Evolutionary conservation across 2,113 vertebrate species (phyloP).

Genomic region (Paracanthobrama guichenoti): DNA sequence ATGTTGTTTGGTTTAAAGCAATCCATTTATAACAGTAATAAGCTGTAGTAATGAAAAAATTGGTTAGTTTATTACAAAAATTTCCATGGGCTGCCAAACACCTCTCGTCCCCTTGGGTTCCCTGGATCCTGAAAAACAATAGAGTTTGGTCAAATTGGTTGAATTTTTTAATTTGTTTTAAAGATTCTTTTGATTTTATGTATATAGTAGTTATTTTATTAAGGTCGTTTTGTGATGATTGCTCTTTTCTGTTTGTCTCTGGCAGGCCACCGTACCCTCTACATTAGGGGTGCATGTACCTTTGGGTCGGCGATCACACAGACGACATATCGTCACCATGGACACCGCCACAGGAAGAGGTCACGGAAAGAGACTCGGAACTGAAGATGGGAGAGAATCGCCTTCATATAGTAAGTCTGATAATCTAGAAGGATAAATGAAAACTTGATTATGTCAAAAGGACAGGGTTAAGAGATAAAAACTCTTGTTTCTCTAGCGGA

Average conservation of each 20-base stretch:
- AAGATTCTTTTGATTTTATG: too few species aligned
- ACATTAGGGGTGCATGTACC: constrained; percentile 98
- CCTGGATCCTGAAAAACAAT: too few species aligned
- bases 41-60: too few species aligned
- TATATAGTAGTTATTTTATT: background rate
- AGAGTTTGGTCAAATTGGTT: too few species aligned
- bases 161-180: too few species aligned
- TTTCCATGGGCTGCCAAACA: too few species aligned
- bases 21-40: too few species aligned
- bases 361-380: constrained; percentile 89
- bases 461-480: background rate
- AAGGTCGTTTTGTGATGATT: background rate
- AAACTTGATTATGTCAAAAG: background rate
- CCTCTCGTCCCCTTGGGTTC: too few species aligned
- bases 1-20: too few species aligned
- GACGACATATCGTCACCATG: constrained; percentile 93
- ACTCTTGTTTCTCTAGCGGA: constrained; percentile 69
- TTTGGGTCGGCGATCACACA: constrained; percentile 90
- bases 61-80: too few species aligned
- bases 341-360: constrained; percentile 95
- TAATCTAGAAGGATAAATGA: background rate
- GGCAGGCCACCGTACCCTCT: constrained; percentile 90
- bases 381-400: constrained; percentile 93
- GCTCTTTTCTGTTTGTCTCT: background rate
- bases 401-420: constrained; percentile 88